phyloP scores from a whole-genome alignment of 2,888 invertebrate species.

The Chloroclystis v-ata region DNA sequence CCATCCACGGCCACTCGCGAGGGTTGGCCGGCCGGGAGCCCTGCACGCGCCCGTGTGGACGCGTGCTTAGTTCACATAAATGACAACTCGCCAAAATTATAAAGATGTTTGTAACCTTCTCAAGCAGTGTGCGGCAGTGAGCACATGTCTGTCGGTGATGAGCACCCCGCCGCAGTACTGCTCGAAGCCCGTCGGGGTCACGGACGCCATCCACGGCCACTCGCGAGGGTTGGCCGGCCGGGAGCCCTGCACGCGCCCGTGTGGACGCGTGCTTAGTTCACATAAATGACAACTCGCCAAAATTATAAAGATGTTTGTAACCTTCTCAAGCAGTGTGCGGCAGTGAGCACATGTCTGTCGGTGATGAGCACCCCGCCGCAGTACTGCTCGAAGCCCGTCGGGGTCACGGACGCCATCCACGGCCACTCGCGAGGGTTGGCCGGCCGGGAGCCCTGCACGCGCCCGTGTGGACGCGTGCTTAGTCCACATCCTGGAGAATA shows the following conservation, averaged over 20 bases:
- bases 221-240: slow-evolving; percentile 81
- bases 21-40: slow-evolving; percentile 81
- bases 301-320: slow-evolving; percentile 43
- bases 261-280: too few species aligned
- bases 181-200: slow-evolving; percentile 79
- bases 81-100: too few species aligned
- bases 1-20: slow-evolving; percentile 92
- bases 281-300: too few species aligned
- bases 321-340: slow-evolving; percentile 84
- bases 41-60: slow-evolving; percentile 72
- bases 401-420: slow-evolving; percentile 89
- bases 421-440: slow-evolving; percentile 86
- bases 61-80: too few species aligned
- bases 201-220: slow-evolving; percentile 92
- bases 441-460: slow-evolving; percentile 80
- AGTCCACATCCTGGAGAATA: slow-evolving; percentile 71
- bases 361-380: slow-evolving; percentile 91
- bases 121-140: slow-evolving; percentile 88
- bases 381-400: slow-evolving; percentile 78
- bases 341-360: slow-evolving; percentile 86
- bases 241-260: slow-evolving; percentile 79
- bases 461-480: slow-evolving; percentile 67
- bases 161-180: slow-evolving; percentile 89
- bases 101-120: slow-evolving; percentile 65
- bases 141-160: slow-evolving; percentile 86